Evolutionary conservation across 2,113 vertebrate genomes (phyloP), one percentile per base, ranked within the genome.

Genomic region (Pterocles orientalis): DNA sequence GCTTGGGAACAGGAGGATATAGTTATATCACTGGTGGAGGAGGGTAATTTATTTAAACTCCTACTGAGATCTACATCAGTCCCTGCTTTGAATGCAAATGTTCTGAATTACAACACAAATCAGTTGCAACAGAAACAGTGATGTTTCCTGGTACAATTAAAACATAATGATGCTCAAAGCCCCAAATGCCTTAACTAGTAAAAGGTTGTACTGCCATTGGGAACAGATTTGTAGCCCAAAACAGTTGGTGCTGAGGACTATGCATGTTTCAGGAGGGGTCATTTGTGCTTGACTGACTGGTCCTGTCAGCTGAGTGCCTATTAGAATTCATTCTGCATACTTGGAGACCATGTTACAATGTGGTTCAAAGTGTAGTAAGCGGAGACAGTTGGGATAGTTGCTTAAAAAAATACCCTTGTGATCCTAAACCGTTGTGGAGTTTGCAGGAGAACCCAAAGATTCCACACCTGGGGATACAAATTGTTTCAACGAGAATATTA

Each of bases 1-100:
- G 99, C 70, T 97, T 99, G 92, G 98, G 98, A 94, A 98, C 99
- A 68, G 99, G 99, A 28, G 99, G 99, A 90, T 99, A 99, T 95
- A 99, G 99, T 97, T 99, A 99, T 68, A 97, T 99, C 98, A 99
- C 99, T 5, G 99, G 99, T 29, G 99, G 99, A 77, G 99, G 99
- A 94, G 99, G 99, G 99, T 99, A 98, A 99, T 17, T 88, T 64
- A 58, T 85, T 92, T 91, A 25, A 84, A 43, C 25, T 89, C 20
- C 58, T 88, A 4, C 62, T 82, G 47, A 85, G 7, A 77, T 43
- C 47, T 91, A 6, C 31, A 47, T 61, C n/a, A 71, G 28, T 73
- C 56, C 41, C 18, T 88, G 25, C 29, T 93, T 51, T 43, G 43
- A 41, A 26, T 84, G 31, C 18, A 70, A n/a, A 34, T 51, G 17